Conservation (phyloP, 2,113 vertebrate genomes). For the Larimichthys polyactis region DNA sequence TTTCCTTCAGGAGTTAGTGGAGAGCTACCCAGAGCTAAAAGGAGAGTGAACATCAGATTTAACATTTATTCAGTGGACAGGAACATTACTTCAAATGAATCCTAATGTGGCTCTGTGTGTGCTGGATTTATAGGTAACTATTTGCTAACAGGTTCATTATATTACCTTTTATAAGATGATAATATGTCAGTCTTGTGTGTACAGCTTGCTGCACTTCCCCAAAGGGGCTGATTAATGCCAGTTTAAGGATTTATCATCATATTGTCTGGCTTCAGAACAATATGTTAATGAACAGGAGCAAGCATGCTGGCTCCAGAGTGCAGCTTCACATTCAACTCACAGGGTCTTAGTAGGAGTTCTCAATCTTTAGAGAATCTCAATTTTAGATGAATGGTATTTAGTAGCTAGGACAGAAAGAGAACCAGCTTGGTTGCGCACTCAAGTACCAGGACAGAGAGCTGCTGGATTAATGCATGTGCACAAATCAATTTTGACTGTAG, state of each 20-base stretch:
- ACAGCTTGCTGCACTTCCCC: too few species aligned
- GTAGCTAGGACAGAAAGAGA: slow-evolving; percentile 1
- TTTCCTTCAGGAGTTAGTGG: background rate
- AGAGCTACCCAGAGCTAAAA: background rate
- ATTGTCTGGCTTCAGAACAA: too few species aligned
- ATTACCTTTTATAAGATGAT: background rate
- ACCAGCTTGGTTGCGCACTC: background rate
- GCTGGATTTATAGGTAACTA: background rate
- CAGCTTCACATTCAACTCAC: background rate
- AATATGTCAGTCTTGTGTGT: background rate
- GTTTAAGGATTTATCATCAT: too few species aligned
- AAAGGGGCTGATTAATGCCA: background rate
- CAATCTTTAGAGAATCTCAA: background rate
- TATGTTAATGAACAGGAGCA: background rate
- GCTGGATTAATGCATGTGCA: slow-evolving; percentile 38
- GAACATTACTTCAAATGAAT: background rate
- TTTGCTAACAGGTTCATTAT: background rate
- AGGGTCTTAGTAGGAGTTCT: background rate
- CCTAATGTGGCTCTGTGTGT: background rate
- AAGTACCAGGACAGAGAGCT: slow-evolving; percentile 23
- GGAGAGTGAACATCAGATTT: too few species aligned
- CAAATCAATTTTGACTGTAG: slow-evolving; percentile 31
- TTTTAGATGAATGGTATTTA: background rate
- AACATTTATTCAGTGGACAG: background rate
- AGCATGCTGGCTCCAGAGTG: background rate